Conservation (phyloP, 1,140 invertebrate species). For the Saccostrea echinata region DNA sequence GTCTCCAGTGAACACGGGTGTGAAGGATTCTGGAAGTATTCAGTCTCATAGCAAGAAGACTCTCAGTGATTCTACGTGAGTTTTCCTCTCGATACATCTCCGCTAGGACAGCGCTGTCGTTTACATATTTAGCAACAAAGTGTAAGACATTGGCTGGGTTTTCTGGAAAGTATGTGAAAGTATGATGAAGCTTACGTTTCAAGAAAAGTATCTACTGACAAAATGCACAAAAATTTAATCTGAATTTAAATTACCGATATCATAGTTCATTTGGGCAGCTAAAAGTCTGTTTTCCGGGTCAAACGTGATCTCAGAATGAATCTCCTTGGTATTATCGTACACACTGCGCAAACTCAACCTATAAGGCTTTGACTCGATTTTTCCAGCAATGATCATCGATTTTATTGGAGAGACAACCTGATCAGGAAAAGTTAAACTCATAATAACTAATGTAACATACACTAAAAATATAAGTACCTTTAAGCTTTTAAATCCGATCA, state of each 20-base stretch:
- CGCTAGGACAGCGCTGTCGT: constrained; percentile 61
- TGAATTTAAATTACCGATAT: constrained; percentile 52
- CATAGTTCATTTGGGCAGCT: constrained; percentile 61
- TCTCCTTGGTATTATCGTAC: constrained; percentile 50
- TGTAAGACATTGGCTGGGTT: constrained; percentile 63
- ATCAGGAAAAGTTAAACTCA: constrained; percentile 66
- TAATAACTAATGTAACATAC: constrained; percentile 69
- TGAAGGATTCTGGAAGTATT: constrained; percentile 92
- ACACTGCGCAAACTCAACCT: constrained; percentile 54
- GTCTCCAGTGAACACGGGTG: constrained; percentile 89
- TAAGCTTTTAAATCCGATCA: neutral
- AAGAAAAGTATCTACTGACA: constrained; percentile 67
- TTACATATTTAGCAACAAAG: constrained; percentile 62
- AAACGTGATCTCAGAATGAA: constrained; percentile 54
- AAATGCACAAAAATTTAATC: neutral
- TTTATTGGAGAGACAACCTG: constrained; percentile 60
- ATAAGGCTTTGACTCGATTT: constrained; percentile 50
- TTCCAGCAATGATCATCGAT: constrained; percentile 55
- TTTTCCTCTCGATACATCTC: constrained; percentile 67
- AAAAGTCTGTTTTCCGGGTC: constrained; percentile 48
- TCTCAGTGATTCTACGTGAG: constrained; percentile 69
- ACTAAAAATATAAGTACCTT: no score
- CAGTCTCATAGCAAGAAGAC: constrained; percentile 85
- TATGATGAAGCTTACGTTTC: constrained; percentile 70
- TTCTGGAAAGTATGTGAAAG: constrained; percentile 65